Evolutionary conservation across 1,140 invertebrate species (phyloP).

Genomic region (Philopotamus ludificatus): DNA sequence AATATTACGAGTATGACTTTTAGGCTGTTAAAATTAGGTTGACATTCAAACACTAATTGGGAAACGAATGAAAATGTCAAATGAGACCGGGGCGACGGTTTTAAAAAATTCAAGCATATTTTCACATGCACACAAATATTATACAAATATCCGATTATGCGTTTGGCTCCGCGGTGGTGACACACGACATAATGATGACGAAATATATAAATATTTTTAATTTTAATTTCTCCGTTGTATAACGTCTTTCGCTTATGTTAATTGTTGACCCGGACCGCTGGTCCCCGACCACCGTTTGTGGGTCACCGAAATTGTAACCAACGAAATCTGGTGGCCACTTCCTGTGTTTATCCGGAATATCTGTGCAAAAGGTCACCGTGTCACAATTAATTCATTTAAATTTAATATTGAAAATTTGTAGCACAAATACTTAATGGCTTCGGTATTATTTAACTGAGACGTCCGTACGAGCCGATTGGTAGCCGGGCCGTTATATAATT

Average conservation of each 20-base stretch:
- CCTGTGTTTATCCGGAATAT: conserved; percentile 2
- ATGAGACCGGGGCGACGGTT: no score
- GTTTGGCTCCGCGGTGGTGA: not conserved
- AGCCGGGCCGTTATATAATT: not conserved
- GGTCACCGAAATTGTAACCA: not conserved
- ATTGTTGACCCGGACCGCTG: not conserved
- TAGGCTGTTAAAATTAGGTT: no score
- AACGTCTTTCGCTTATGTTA: conserved; percentile 12
- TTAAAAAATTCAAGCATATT: no score
- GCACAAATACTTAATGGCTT: not conserved
- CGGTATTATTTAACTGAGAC: not conserved
- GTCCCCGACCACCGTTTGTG: not conserved
- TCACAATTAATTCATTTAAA: not conserved
- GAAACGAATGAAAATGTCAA: no score
- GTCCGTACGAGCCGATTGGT: not conserved
- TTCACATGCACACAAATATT: no score
- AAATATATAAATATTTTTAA: not conserved
- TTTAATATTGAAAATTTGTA: not conserved
- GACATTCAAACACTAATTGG: no score
- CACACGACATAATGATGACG: not conserved
- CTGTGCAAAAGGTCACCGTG: not conserved
- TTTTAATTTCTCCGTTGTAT: conserved; percentile 3
- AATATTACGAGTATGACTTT: no score
- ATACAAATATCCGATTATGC: not conserved
- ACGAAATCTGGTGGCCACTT: not conserved